These are phyloP conservation scores for Melitaea athalia DNA, from an alignment of 2,888 invertebrate genomes.

Conservation along the genomic window DNA sequence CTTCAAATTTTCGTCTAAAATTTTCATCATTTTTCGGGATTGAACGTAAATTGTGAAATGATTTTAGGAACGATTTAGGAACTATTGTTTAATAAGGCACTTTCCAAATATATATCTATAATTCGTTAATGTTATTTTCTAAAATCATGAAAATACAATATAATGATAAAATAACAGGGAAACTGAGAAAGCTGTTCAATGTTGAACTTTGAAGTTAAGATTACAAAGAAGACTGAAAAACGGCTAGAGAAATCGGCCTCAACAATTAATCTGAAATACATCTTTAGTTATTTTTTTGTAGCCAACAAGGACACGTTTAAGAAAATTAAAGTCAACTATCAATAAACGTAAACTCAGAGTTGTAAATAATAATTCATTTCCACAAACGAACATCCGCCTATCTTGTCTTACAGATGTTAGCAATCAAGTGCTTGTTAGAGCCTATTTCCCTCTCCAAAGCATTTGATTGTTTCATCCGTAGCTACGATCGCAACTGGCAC, in stretches of 20 bases:
- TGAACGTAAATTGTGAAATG: too few species aligned
- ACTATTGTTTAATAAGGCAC: too few species aligned
- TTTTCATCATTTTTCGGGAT: too few species aligned
- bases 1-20: too few species aligned
- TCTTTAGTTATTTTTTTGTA: neutral
- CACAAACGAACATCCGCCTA: constrained; percentile 16
- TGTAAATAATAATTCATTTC: neutral
- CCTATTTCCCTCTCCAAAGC: constrained; percentile 31
- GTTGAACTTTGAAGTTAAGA: too few species aligned
- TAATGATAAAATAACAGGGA: too few species aligned
- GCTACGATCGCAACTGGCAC: constrained; percentile 21
- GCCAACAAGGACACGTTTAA: neutral
- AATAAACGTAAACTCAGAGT: neutral
- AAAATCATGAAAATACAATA: too few species aligned
- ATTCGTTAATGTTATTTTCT: too few species aligned
- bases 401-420: neutral
- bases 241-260: neutral
- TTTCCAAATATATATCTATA: too few species aligned
- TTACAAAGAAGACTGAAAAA: too few species aligned
- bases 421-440: constrained; percentile 14
- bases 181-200: neutral
- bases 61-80: too few species aligned
- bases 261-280: neutral
- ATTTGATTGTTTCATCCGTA: constrained; percentile 32
- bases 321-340: neutral